These are phyloP conservation scores for Dunckerocampus dactyliophorus DNA, from an alignment of 2,113 vertebrate species.

Conservation along the genomic window DNA sequence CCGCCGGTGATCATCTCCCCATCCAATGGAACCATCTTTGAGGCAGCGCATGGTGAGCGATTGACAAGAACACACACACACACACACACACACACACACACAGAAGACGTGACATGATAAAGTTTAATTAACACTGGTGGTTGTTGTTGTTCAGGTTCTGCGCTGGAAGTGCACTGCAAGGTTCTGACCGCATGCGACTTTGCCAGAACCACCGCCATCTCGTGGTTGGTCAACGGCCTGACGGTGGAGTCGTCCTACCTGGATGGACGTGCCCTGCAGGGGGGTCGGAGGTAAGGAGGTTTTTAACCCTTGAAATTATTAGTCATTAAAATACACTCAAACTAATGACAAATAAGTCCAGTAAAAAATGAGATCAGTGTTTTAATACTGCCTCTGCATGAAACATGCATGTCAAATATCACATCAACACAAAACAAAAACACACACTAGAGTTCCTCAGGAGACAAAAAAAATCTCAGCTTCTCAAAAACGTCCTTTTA, in stretches of 20 bases:
- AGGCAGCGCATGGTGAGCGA: slow-evolving; percentile 54
- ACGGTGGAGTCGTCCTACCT: slow-evolving; percentile 56
- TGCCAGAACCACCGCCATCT: slow-evolving; percentile 50
- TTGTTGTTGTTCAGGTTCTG: slow-evolving; percentile 49
- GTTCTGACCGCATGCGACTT: slow-evolving; percentile 47
- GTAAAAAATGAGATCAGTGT: too few relatives aligned
- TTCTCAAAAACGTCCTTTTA: too few relatives aligned
- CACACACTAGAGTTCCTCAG: too few relatives aligned
- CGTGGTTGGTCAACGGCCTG: slow-evolving; percentile 62
- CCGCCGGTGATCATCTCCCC: slow-evolving; percentile 61
- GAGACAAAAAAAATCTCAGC: too few relatives aligned
- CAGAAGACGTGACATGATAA: too few relatives aligned
- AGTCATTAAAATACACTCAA: neutral
- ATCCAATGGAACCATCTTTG: slow-evolving; percentile 50
- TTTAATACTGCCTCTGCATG: too few relatives aligned
- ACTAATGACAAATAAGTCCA: neutral
- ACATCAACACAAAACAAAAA: too few relatives aligned
- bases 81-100: too few relatives aligned
- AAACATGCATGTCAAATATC: too few relatives aligned
- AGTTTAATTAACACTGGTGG: neutral
- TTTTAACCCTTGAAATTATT: neutral
- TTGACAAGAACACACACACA: too few relatives aligned
- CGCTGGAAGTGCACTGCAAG: slow-evolving; percentile 57
- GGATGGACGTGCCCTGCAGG: slow-evolving; percentile 43
- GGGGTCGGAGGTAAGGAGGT: slow-evolving; percentile 46